A percentile compares a stretch with the other conserved stretches of the same genome.
Conservation (phyloP, 2,797 vertebrate species). For the Paramormyrops hopkinsi region DNA sequence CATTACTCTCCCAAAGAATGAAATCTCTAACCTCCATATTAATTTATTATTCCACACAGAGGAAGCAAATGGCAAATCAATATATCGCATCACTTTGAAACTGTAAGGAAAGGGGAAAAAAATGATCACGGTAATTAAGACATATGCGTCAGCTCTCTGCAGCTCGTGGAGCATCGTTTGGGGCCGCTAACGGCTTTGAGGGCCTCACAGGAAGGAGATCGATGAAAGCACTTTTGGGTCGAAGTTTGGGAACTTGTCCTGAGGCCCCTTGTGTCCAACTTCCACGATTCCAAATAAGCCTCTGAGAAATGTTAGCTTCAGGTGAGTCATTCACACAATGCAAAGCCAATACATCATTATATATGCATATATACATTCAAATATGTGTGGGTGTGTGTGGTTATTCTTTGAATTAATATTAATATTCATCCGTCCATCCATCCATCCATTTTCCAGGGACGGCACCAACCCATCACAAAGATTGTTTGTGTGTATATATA, state of each 20-base stretch:
- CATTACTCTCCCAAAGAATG: conserved; percentile 36
- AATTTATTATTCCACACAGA: conserved; percentile 58
- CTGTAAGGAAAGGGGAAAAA: neutral
- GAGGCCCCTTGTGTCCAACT: neutral
- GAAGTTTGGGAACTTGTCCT: neutral
- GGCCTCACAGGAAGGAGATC: neutral
- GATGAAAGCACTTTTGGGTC: neutral
- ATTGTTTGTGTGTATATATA: too few species aligned
- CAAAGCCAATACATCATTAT: neutral
- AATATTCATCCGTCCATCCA: too few species aligned
- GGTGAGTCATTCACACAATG: neutral
- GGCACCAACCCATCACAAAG: too few species aligned
- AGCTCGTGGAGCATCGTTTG: neutral
- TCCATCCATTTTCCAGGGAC: too few species aligned
- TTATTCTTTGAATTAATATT: too few species aligned
- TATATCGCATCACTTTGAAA: conserved; percentile 45
- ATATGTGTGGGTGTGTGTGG: neutral
- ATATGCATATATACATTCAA: neutral
- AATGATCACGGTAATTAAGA: conserved; percentile 37
- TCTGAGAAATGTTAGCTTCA: neutral
- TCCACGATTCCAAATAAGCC: neutral
- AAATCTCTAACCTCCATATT: conserved; percentile 44
- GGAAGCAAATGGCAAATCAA: conserved; percentile 56
- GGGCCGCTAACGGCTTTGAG: neutral
- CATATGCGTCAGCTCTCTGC: conserved; percentile 27